Evolutionary conservation across 2,888 invertebrate genomes (phyloP), one percentile per base, ranked within the genome.

Genomic region (Perizoma affinitatum): DNA sequence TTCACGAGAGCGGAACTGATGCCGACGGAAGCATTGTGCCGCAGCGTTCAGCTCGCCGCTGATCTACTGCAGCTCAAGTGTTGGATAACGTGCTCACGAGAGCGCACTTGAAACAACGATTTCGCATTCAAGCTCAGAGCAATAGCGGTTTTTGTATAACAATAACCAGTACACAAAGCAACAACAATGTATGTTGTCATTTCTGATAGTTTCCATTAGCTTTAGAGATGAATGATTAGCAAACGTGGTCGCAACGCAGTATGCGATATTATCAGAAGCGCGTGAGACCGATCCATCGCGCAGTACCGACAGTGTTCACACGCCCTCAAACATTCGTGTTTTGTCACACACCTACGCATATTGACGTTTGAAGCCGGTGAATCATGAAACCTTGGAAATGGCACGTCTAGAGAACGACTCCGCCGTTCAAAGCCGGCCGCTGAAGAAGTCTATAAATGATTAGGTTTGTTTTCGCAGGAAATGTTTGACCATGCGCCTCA

Each of bases 1-100:
- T 86, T 88, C 86, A 86, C 79, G 90, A 90, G 89, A 92, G 91
- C 91, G 91, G 88, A 92, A 92, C 91, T 80, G 79, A 82, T 80
- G 84, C 75, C 80, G 78, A 75, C 86, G 83, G 88, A 84, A 88
- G 87, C 86, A 83, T 86, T 85, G 87, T 85, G 81, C 77, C 71
- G 74, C 78, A 76, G 82, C 78, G 79, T 75, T 78, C 77, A 75
- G 71, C 72, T 69, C 68, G 72, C 73, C 74, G 73, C 75, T 76
- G 81, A 79, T 80, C 86, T 78, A 85, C 85, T 86, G 88, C 88
- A 78, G 76, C 80, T 79, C 80, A 74, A 78, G 73, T 85, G 83
- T 90, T 90, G 88, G 88, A 87, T 90, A 90, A 91, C 78, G 81
- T 79, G 83, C 72, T 80, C 79, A 79, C 77, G 86, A 86, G 81